phyloP scores from a whole-genome alignment of 1,140 invertebrate species.

The Nomia melanderi region DNA sequence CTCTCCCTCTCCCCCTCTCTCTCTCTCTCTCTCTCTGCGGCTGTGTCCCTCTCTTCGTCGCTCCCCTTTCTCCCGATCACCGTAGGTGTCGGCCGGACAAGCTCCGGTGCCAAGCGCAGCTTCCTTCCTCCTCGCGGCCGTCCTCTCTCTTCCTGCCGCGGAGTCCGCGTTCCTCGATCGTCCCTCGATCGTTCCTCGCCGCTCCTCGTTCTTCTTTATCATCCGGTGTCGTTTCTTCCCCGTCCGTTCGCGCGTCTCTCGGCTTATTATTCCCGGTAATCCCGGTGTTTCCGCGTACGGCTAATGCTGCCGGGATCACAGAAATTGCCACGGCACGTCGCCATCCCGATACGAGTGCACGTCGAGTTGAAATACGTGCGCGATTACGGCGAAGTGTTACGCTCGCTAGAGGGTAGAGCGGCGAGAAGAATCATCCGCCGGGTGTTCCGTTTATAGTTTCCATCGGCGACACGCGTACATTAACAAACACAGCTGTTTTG shows the following conservation, averaged over 20 bases:
- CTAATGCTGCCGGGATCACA: too few relatives aligned
- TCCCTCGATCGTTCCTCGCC: background rate
- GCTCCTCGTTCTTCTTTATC: constrained; percentile 11
- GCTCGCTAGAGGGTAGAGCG: too few relatives aligned
- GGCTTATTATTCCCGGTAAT: constrained; percentile 20
- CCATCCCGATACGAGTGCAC: too few relatives aligned
- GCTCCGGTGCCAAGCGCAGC: constrained; percentile 38
- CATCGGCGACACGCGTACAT: too few relatives aligned
- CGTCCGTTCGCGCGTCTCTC: background rate
- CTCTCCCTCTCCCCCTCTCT: constrained; percentile 27
- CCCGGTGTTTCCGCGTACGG: background rate
- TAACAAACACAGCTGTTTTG: too few relatives aligned
- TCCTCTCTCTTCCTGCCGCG: constrained; percentile 36
- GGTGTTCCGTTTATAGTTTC: too few relatives aligned
- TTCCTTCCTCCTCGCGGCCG: constrained; percentile 64
- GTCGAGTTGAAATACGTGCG: too few relatives aligned
- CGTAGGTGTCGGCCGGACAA: constrained; percentile 59
- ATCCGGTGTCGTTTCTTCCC: constrained; percentile 46
- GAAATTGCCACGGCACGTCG: too few relatives aligned
- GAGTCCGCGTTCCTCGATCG: background rate
- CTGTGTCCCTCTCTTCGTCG: constrained; percentile 19
- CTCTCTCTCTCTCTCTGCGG: constrained; percentile 30
- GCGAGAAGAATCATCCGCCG: too few relatives aligned
- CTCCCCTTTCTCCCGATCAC: constrained; percentile 37
- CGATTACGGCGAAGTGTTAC: too few relatives aligned